Conservation (phyloP, 2,888 invertebrate species). For the Odiellus spinosus region DNA sequence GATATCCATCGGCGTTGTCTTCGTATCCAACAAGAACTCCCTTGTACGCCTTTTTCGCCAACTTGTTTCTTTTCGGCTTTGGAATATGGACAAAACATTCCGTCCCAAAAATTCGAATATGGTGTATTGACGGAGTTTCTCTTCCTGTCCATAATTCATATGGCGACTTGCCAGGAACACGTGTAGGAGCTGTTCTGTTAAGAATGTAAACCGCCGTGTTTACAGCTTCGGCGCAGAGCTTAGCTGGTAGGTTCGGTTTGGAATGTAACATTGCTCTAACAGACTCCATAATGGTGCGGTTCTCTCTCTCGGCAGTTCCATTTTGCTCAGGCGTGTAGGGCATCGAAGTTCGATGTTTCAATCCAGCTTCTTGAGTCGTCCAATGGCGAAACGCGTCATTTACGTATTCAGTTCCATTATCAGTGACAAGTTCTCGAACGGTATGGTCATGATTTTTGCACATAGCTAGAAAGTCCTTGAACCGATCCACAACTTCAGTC, state of each 20-base stretch:
- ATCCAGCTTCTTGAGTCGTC: constrained; percentile 13
- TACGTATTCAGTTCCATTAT: constrained; percentile 14
- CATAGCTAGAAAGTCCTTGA: constrained; percentile 3
- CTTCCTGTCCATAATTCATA: constrained; percentile 14
- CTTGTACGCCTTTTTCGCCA: constrained; percentile 4
- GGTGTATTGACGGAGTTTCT: constrained; percentile 7
- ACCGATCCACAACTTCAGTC: not conserved
- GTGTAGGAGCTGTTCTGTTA: constrained; percentile 14
- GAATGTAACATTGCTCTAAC: too few species aligned
- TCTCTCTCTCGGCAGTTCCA: too few species aligned
- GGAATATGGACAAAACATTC: constrained; percentile 11
- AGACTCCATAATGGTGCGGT: too few species aligned
- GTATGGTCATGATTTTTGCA: not conserved
- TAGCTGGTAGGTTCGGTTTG: too few species aligned
- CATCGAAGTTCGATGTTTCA: constrained; percentile 8
- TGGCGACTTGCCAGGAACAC: constrained; percentile 11
- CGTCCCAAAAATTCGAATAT: constrained; percentile 16
- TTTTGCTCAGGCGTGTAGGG: constrained; percentile 3
- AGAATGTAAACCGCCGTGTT: constrained; percentile 19
- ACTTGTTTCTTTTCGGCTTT: constrained; percentile 6
- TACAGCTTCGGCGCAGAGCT: constrained; percentile 4
- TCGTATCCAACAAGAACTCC: constrained; percentile 7
- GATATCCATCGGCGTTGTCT: constrained; percentile 3
- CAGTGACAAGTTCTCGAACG: constrained; percentile 8
- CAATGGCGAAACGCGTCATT: constrained; percentile 6